Percentiles rank a stretch among this genome's conserved stretches.
These are phyloP conservation scores for Brachionus manjavacas DNA, from an alignment of 1,140 invertebrate species.

Conservation along the genomic window DNA sequence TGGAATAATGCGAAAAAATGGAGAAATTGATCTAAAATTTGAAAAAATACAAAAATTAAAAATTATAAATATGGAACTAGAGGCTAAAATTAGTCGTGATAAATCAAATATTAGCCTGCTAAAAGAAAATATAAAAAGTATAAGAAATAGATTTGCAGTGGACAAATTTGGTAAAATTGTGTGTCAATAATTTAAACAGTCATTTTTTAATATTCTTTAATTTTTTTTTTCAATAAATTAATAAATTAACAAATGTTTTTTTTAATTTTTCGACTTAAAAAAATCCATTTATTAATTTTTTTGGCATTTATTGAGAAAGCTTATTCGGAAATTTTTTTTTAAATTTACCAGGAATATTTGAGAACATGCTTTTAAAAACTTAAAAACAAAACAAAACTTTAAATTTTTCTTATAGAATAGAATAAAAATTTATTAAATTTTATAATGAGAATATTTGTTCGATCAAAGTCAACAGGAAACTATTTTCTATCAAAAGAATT, in stretches of 20 bases:
- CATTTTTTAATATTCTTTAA: neutral
- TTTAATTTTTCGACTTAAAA: neutral
- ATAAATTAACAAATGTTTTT: too few species aligned
- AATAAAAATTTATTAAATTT: too few species aligned
- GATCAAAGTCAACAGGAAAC: too few species aligned
- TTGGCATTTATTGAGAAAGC: too few species aligned
- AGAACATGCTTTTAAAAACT: too few species aligned
- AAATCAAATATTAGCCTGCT: neutral
- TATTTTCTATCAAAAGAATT: too few species aligned
- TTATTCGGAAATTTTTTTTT: too few species aligned
- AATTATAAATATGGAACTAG: neutral
- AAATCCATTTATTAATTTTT: neutral
- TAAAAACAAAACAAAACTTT: too few species aligned
- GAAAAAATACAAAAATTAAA: neutral
- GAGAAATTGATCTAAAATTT: neutral
- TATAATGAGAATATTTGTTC: too few species aligned
- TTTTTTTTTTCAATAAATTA: too few species aligned
- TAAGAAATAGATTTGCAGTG: neutral
- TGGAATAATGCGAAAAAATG: neutral
- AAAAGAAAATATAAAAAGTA: neutral
- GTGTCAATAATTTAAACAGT: neutral
- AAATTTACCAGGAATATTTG: too few species aligned
- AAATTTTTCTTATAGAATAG: too few species aligned
- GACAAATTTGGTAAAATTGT: neutral
- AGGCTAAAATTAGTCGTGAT: neutral